phyloP scores from a whole-genome alignment of 2,888 invertebrate species.

The Pediacus dermestoides region DNA sequence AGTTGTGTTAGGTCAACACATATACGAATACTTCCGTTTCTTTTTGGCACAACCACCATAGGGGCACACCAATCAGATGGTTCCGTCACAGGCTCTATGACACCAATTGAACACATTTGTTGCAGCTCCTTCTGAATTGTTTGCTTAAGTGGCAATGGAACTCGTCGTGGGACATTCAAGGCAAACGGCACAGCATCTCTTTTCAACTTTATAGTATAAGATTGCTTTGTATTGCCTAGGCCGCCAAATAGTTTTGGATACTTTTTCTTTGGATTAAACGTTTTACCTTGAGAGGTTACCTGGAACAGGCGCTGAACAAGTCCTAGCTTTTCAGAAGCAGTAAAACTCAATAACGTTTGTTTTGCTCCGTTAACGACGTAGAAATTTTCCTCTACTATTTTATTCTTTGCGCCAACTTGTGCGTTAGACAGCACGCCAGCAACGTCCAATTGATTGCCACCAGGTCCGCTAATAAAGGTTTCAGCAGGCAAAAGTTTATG shows the following conservation, averaged over 20 bases:
- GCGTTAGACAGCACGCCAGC: conserved; percentile 6
- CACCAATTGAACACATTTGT: conserved; percentile 8
- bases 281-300: conserved; percentile 4
- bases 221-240: conserved; percentile 60
- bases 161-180: conserved; percentile 6
- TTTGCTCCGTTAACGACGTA: conserved; percentile 13
- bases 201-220: conserved; percentile 8
- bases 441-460: conserved; percentile 9
- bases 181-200: conserved; percentile 6
- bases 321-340: conserved; percentile 12
- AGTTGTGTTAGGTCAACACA: conserved; percentile 8
- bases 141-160: conserved; percentile 6
- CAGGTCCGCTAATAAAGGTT: conserved; percentile 10
- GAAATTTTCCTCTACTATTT: conserved; percentile 8
- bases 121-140: conserved; percentile 6
- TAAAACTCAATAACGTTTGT: conserved; percentile 12
- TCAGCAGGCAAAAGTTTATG: conserved; percentile 2
- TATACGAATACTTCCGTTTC: conserved; percentile 7
- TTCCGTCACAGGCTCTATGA: conserved; percentile 8
- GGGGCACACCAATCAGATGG: conserved; percentile 12
- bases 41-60: conserved; percentile 9
- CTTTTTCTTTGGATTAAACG: conserved; percentile 10
- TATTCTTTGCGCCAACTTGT: conserved; percentile 3
- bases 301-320: conserved; percentile 11
- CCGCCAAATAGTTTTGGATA: conserved; percentile 62